Evolutionary conservation across 2,888 invertebrate genomes (phyloP), one percentile per base, ranked within the genome.

Genomic region (Platerodrilus igneus): DNA sequence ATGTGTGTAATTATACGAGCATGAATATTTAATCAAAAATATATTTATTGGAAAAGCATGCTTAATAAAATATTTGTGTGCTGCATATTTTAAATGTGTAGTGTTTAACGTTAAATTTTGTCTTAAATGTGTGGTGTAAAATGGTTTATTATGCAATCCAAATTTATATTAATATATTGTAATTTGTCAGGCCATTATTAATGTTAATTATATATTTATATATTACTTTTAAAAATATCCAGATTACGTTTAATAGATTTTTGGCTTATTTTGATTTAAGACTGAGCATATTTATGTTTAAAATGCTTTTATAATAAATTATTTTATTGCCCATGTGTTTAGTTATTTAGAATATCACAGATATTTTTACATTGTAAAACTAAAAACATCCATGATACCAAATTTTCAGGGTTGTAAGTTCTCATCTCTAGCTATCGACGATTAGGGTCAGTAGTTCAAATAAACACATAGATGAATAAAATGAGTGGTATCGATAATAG

Each of bases 291-390:
- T 26, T 43, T 51, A 22, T 37, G 37, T 37, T 51, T 55, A 51
- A 57, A 37, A 43, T 33, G 64, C 63, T 63, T 64, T 63, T 66
- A 64, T 61, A 65, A 66, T 62, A 67, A 64, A 64, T 56, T 64
- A 63, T 63, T 63, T 63, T 55, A 64, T 61, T 61, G 51, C 50
- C 42, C 51, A 47, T n/a, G n/a, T n/a, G n/a, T n/a, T n/a, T n/a
- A n/a, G n/a, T n/a, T n/a, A n/a, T n/a, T n/a, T n/a, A n/a, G n/a
- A n/a, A n/a, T n/a, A n/a, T n/a, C n/a, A n/a, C n/a, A n/a, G n/a
- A n/a, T n/a, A n/a, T n/a, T n/a, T n/a, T n/a, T n/a, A n/a, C n/a
- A n/a, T n/a, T n/a, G n/a, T n/a, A n/a, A n/a, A n/a, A n/a, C n/a
- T n/a, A n/a, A n/a, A n/a, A n/a, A n/a, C n/a, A n/a, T n/a, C n/a